These are phyloP conservation scores for Hemichromis elongatus DNA, from an alignment of 2,113 vertebrate species.

Conservation along the genomic window DNA sequence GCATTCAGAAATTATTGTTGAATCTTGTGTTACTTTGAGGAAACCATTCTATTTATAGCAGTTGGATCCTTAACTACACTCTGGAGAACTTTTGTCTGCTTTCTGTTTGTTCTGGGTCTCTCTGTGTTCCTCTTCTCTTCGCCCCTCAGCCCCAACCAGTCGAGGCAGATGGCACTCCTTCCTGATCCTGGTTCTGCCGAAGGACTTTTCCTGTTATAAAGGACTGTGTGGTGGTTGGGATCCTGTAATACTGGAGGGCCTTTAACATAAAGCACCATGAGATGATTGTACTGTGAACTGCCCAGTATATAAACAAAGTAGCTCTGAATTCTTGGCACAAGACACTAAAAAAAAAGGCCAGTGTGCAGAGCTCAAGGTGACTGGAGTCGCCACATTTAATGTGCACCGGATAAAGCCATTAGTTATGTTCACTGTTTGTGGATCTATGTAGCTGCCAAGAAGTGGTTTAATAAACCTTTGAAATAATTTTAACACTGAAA, in stretches of 20 bases:
- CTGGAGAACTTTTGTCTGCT: not conserved
- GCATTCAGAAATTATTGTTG: not conserved
- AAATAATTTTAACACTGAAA: not conserved
- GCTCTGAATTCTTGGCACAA: not conserved
- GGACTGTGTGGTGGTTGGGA: not conserved
- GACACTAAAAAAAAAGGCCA: no score
- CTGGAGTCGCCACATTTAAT: not conserved
- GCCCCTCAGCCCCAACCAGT: not conserved
- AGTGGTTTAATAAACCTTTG: not conserved
- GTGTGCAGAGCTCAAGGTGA: not conserved
- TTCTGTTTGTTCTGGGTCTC: not conserved
- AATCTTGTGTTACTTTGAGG: not conserved
- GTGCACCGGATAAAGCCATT: not conserved
- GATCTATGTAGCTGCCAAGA: not conserved
- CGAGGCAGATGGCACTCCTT: not conserved
- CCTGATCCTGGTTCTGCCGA: not conserved
- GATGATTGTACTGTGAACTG: not conserved
- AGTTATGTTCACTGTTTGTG: not conserved
- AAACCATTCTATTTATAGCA: not conserved
- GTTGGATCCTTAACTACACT: not conserved
- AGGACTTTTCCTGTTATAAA: not conserved
- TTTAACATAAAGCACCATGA: not conserved
- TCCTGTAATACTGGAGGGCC: not conserved
- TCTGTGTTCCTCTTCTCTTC: not conserved
- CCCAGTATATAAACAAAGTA: not conserved